Evolutionary conservation across 2,797 vertebrate species (phyloP), one percentile per base, ranked within the genome.

Genomic region (Heterohyrax brucei): DNA sequence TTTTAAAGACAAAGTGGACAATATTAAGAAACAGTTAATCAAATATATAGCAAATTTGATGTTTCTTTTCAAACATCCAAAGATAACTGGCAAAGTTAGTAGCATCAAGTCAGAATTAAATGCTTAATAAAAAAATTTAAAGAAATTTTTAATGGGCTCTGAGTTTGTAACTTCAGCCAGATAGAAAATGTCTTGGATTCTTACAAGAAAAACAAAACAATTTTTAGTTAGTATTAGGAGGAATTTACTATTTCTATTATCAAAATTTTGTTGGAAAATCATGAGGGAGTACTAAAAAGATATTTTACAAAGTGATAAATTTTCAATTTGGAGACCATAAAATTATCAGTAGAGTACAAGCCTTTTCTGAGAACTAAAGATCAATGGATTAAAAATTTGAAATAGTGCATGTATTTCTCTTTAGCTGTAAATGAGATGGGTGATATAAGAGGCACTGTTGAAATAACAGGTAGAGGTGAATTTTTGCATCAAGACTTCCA

Each of bases 401-500:
- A 83, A 90, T 72, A 75, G 6, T 48, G 46, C 2, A 56, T 72
- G n/a, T 61, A 84, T 30, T 87, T 78, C 39, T 86, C 24, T 88
- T 56, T 53, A 91, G 16, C 30, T 68, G 48, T 78, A 62, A 9
- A 56, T 93, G 16, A 86, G 39, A 39, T 50, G 16, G 39, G 3
- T 72, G 48, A 88, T 78, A 26, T 56, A 76, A 61, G 53, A 70
- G 5, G 81, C n/a, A 68, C 24, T 16, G 7, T 30, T 5, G 8
- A 92, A 66, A 87, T 88, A 91, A 86, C 62, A 33, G 7, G 22
- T 33, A 33, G 1, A 10, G 70, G 5, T 9, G 9, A 86, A 89
- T 61, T 19, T 90, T 93, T 77, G 18, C 30, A 91, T 50, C 21
- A 28, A 16, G 28, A 93, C 4, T 88, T 95, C 10, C 33, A 66